Conservation (phyloP, 1,140 invertebrate species). For the Phymastichus coffea region DNA sequence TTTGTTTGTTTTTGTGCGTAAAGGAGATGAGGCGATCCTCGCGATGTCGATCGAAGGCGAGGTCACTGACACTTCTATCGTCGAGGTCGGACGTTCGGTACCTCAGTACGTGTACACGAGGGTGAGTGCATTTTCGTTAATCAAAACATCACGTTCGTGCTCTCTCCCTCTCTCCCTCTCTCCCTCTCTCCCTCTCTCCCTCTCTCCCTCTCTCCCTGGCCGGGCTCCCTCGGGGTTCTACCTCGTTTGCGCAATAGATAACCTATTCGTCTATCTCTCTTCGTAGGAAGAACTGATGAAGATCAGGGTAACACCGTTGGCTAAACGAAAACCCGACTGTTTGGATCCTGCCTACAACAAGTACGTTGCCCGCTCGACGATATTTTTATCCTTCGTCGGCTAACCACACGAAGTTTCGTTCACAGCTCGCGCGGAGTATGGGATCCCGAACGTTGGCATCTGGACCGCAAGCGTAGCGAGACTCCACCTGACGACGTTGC, state of each 20-base stretch:
- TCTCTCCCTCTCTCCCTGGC: not conserved
- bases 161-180: not conserved
- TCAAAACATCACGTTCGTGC: too few relatives aligned
- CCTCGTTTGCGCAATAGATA: not conserved
- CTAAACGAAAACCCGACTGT: slow-evolving; percentile 61
- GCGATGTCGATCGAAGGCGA: slow-evolving; percentile 54
- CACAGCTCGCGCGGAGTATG: slow-evolving; percentile 60
- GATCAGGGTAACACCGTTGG: slow-evolving; percentile 60
- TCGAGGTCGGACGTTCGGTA: slow-evolving; percentile 53
- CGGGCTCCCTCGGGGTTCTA: too few relatives aligned
- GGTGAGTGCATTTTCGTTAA: slow-evolving; percentile 37
- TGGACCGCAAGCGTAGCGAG: slow-evolving; percentile 60
- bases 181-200: too few relatives aligned
- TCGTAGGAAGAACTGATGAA: slow-evolving; percentile 63
- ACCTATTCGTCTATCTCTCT: not conserved
- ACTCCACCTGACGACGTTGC: slow-evolving; percentile 63
- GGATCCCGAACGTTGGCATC: slow-evolving; percentile 65
- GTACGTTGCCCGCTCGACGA: slow-evolving; percentile 53
- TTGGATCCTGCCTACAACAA: slow-evolving; percentile 62
- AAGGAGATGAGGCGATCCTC: slow-evolving; percentile 55
- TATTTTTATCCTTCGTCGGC: too few relatives aligned
- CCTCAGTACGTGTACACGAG: slow-evolving; percentile 52
- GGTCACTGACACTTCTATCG: slow-evolving; percentile 53
- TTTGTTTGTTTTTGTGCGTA: too few relatives aligned
- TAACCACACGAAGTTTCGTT: too few relatives aligned